Percentiles rank a stretch among this genome's conserved stretches.
These are phyloP conservation scores for Gryllus bimaculatus DNA, from an alignment of 1,140 invertebrate species.

Conservation along the genomic window DNA sequence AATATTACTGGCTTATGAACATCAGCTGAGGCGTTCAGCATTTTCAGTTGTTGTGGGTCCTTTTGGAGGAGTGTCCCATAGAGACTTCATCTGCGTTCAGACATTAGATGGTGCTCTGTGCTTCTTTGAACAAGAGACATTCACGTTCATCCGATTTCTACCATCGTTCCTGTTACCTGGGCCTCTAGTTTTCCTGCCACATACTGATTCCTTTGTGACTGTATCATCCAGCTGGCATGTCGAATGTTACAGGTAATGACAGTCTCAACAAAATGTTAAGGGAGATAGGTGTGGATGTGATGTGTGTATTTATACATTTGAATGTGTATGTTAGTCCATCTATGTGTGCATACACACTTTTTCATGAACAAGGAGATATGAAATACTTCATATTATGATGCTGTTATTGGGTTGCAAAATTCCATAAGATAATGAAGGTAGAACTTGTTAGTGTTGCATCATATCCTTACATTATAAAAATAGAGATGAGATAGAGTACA, in stretches of 20 bases:
- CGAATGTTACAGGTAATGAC: slow-evolving; percentile 64
- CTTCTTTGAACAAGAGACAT: slow-evolving; percentile 82
- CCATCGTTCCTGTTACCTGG: slow-evolving; percentile 68
- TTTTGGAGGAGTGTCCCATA: slow-evolving; percentile 66
- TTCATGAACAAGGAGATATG: too few relatives aligned
- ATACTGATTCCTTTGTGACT: slow-evolving; percentile 71
- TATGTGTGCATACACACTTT: too few relatives aligned
- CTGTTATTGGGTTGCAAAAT: too few relatives aligned
- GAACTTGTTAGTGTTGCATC: too few relatives aligned
- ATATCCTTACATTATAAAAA: too few relatives aligned
- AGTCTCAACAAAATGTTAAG: not conserved
- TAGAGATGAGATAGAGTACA: too few relatives aligned
- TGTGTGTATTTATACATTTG: too few relatives aligned
- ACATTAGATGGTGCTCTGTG: slow-evolving; percentile 71
- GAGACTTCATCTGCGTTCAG: slow-evolving; percentile 80
- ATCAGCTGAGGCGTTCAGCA: slow-evolving; percentile 50
- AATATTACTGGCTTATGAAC: slow-evolving; percentile 51
- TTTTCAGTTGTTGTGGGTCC: slow-evolving; percentile 62
- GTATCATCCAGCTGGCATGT: slow-evolving; percentile 61
- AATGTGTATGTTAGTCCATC: too few relatives aligned
- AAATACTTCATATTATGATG: too few relatives aligned
- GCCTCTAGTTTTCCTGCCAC: slow-evolving; percentile 63
- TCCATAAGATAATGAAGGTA: too few relatives aligned
- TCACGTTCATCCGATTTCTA: slow-evolving; percentile 62
- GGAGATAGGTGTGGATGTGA: too few relatives aligned